Evolutionary conservation across 2,113 vertebrate species (phyloP), one percentile per base, ranked within the genome.

Genomic region (Myotis davidii): DNA sequence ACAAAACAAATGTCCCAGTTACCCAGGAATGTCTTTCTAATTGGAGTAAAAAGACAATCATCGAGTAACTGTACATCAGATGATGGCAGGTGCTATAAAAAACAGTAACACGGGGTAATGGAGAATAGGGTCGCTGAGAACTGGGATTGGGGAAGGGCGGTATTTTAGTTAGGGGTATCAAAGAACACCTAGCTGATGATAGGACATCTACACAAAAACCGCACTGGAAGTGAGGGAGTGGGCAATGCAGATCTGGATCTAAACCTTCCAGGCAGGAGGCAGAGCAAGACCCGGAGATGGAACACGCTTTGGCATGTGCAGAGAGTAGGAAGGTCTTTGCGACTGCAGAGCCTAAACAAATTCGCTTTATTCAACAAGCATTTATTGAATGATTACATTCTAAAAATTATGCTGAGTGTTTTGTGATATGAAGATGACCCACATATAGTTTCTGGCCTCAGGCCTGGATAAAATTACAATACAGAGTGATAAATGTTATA

Each of bases 391-490:
- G 61, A 64, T 16, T 85, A 32, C 2, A 76, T 61, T 70, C 48
- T 91, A 89, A 96, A 95, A 91, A 42, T 45, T 72, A 91, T 5
- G 37, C 45, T 64, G 74, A 88, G n/a, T 82, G 45, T 88, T 96
- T 72, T 61, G 9, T 61, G 73, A 92, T 94, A 92, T 42, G 85
- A 94, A 90, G 32, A 85, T 92, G 52, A 82, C n/a, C 34, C 39
- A 96, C 94, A 78, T 59, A 92, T 4, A 77, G n/a, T 90, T 77
- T 95, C 67, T 78, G 37, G 37, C n/a, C 67, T 94, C 76, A 56
- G 13, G n/a, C 37, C 29, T 76, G 17, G 16, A 69, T 94, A 85
- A 79, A 84, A 94, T 77, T 90, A 72, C 1, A 88, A 92, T 54
- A 74, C 34, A 78, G 25, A 81, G 16, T 74, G 34, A 92, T 54